Evolutionary conservation across 35 echinoderm and acorn worm genomes (phyloP).

Genomic region (Ptychodera flava): DNA sequence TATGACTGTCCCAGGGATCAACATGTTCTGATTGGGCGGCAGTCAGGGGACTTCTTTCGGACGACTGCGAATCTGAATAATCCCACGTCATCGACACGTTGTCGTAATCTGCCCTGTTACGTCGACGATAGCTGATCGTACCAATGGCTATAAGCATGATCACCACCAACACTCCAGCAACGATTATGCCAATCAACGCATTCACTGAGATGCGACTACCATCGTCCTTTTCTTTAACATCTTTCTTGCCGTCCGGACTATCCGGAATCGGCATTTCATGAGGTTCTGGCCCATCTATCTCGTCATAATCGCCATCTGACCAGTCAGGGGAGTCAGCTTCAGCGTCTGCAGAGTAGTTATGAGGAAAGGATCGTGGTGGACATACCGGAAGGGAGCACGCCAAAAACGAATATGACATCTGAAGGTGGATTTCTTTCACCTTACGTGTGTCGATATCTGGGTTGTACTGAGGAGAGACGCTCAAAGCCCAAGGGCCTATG

Average conservation of each 20-base stretch:
- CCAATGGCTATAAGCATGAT: background rate
- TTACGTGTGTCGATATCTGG: background rate
- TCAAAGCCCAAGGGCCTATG: background rate
- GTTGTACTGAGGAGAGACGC: background rate
- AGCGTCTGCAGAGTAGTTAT: background rate
- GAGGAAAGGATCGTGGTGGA: background rate
- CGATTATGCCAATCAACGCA: background rate
- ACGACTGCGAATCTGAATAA: background rate
- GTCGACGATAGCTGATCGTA: background rate
- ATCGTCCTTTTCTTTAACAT: background rate
- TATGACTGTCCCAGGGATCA: too few species aligned
- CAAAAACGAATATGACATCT: background rate
- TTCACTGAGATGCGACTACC: background rate
- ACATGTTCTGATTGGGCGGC: too few species aligned
- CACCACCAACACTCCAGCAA: background rate
- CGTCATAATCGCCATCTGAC: too few species aligned
- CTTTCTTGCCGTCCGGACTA: background rate
- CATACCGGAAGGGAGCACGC: background rate
- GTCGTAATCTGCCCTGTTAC: background rate
- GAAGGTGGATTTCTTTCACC: background rate
- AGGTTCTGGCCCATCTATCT: background rate
- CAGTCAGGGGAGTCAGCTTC: background rate
- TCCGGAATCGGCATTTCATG: background rate
- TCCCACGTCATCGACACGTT: background rate
- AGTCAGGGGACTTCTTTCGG: background rate